Base-by-base conservation (phyloP, 2,888 invertebrate species). In the Ypsolopha sequella region DNA sequence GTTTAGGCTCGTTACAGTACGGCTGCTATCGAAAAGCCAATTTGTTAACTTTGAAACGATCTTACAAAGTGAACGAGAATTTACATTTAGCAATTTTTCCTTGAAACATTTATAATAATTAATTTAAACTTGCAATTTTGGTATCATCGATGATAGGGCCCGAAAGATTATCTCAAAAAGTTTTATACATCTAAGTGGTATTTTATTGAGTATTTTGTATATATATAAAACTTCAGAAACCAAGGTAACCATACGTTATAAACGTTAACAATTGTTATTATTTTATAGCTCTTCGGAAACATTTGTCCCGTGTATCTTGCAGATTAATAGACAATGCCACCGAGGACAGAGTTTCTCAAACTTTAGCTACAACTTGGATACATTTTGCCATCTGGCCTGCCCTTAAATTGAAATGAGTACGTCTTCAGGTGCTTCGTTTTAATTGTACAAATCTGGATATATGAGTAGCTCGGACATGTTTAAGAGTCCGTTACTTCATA, bases 381-480 rank as follows among this genome's bases (percentile, higher is more conserved):
- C 82, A 76, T 80, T 80, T 74, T 73, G 66, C 69, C 66, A 66
- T 74, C 73, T 73, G 71, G 66, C 74, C 68, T 76, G 76, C 76
- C 75, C 75, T 74, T 74, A 74, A 82, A 82, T 80, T 81, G 80
- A 80, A 84, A 82, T 77, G 73, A 76, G 76, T 74, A 77, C 77
- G 76, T 69, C 73, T 71, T 57, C 57, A 69, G 70, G 75, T 68
- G 69, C 65, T 73, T 71, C 69, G 70, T 75, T 76, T 73, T 73
- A 70, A 75, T 36, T 11, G 24, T 24, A 24, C 4, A 4, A 24
- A 24, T 24, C 24, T 24, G 4, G 24, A 24, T 24, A 24, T 3
- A 24, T 4, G 24, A 24, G 24, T 24, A 24, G 24, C 24, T 24
- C 4, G 24, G 24, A 24, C 4, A 24, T 24, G 24, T 24, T 24